Base-by-base conservation (phyloP, 2,888 invertebrate genomes). In the Dicyrtoma fusca region DNA sequence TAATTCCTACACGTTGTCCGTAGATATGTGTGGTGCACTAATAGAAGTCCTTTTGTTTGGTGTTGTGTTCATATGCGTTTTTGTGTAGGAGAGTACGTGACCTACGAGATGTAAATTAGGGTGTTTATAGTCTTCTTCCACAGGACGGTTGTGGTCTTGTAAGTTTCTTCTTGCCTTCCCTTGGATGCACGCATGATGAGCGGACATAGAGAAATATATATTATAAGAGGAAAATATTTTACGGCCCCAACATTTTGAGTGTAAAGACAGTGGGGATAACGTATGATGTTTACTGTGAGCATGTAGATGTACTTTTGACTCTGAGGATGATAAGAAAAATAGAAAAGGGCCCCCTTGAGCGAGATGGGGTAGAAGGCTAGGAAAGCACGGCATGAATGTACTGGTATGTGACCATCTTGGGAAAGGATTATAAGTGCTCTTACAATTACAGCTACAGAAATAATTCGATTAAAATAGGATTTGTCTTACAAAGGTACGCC, bases 381-480 rank as follows among this genome's bases (percentile, higher is more conserved):
- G 49, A 14, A 61, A 42, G 61, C 42, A 61, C 13, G 6, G 25
- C 1, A 4, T 21, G 53, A 19, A 53, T 21, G 17, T 19, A 21
- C 10, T 17, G 61, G 42, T 19, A 61, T 61, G 61, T 61, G 61
- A 61, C 61, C 61, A 61, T 61, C 61, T 61, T 61, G 14, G 64
- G 64, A 64, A 53, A 64, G 64, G 64, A 64, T 64, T 64, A 64
- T 19, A n/a, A 49, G 47, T 63, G 47, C 64, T 64, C 44, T 47
- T 49, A 49, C 47, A 23, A 64, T 63, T 63, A 63, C 19, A 47
- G 47, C 47, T 47, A 64, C 49, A 64, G 49, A 49, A 64, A 64
- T 64, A 64, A 64, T 64, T 64, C 23, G 64, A 64, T 64, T 64
- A 11, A 47, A 64, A 47, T 64, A 64, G 47, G 64, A 64, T 64